phyloP scores from a whole-genome alignment of 2,113 vertebrate species.

The Climacteris rufus region DNA sequence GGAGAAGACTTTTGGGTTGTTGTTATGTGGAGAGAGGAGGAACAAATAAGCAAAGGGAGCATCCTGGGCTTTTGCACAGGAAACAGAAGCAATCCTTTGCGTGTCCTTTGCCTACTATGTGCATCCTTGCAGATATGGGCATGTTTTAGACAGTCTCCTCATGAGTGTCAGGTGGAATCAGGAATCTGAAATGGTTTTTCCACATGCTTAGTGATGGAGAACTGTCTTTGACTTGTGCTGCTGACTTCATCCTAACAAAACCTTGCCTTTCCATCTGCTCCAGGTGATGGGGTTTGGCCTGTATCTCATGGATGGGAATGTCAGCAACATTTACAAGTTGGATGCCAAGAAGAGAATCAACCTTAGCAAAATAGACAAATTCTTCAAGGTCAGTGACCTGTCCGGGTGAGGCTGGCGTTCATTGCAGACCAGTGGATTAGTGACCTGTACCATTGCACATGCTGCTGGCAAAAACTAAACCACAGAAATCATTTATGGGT shows the following conservation, averaged over 20 bases:
- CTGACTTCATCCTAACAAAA: background rate
- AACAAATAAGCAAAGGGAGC: background rate
- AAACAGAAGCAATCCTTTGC: background rate
- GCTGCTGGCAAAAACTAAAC: background rate
- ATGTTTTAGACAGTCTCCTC: background rate
- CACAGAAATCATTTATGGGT: background rate
- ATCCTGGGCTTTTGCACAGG: background rate
- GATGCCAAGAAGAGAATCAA: constrained; percentile 99
- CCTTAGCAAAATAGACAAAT: constrained; percentile 98
- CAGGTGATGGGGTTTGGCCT: constrained; percentile 99
- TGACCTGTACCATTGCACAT: accelerated
- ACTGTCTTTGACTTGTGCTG: background rate
- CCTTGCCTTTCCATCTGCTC: background rate
- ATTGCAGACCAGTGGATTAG: background rate
- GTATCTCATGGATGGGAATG: constrained; percentile 97
- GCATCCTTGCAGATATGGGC: background rate
- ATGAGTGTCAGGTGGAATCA: background rate
- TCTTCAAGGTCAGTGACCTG: constrained; percentile 87
- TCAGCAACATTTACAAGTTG: constrained; percentile 98
- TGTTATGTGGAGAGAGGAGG: background rate
- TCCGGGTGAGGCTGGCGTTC: background rate
- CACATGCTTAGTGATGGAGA: background rate
- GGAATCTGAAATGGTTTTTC: background rate
- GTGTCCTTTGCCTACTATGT: background rate
- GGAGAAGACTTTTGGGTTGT: background rate